A percentile compares a stretch with the other conserved stretches of the same genome.
Conservation (phyloP, 2,113 vertebrate genomes). For the Equus quagga region DNA sequence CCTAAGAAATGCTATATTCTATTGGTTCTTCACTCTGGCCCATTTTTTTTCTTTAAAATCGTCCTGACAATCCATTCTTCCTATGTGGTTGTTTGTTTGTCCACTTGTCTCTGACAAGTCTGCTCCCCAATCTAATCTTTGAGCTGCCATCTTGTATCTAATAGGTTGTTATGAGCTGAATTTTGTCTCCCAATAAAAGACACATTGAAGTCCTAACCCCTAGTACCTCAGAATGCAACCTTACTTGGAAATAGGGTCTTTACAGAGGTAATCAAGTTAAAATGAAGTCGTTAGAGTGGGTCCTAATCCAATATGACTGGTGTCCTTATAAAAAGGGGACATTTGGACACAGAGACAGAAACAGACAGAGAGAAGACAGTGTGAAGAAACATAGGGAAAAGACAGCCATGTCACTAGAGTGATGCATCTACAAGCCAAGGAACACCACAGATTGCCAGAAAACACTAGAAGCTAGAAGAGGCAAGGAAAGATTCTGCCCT, state of each 20-base stretch:
- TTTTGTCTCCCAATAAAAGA: neutral
- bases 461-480: neutral
- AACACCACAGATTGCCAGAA: neutral
- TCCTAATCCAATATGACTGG: neutral
- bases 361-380: neutral
- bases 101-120: neutral
- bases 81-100: neutral
- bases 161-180: neutral
- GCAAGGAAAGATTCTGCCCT: neutral
- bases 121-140: neutral
- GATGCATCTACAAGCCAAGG: neutral
- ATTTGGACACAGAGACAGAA: neutral
- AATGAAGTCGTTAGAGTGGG: neutral
- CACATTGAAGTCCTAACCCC: neutral
- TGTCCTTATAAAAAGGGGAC: neutral
- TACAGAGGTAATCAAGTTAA: neutral
- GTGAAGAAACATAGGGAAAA: neutral
- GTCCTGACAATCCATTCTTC: neutral
- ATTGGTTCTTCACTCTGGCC: neutral
- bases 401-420: neutral
- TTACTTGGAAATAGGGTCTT: neutral
- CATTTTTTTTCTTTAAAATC: neutral
- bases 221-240: neutral
- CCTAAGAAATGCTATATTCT: neutral
- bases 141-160: neutral